Percentiles rank a stretch among this genome's conserved stretches.
These are phyloP conservation scores for Drosophila robusta DNA, from an alignment of 2,888 invertebrate genomes.

Conservation along the genomic window DNA sequence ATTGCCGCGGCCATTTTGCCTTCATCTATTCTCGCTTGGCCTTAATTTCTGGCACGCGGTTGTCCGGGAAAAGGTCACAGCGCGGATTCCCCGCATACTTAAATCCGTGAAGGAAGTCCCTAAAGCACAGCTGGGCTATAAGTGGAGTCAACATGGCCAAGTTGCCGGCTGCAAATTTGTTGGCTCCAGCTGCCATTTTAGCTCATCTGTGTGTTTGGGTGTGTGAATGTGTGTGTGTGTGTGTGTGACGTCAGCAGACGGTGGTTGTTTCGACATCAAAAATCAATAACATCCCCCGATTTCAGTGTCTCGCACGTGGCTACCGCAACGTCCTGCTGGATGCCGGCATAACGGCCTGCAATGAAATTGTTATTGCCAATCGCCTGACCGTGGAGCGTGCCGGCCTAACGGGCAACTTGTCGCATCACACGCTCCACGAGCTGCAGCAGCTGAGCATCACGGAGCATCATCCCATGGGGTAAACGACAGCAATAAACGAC, in stretches of 20 bases:
- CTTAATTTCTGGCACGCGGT: too few relatives aligned
- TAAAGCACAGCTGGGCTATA: too few relatives aligned
- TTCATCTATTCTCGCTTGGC: too few relatives aligned
- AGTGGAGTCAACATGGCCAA: too few relatives aligned
- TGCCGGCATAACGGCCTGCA: constrained; percentile 83
- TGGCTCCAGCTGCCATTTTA: too few relatives aligned
- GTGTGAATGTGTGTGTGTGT: constrained; percentile 18
- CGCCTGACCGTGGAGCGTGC: constrained; percentile 82
- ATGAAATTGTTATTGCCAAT: constrained; percentile 83
- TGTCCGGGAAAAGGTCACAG: too few relatives aligned
- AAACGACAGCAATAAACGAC: neutral
- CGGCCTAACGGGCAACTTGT: constrained; percentile 74
- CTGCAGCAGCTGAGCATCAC: constrained; percentile 84
- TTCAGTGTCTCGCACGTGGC: constrained; percentile 82
- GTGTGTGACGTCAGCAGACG: constrained; percentile 43
- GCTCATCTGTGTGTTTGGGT: neutral
- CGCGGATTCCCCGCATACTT: too few relatives aligned
- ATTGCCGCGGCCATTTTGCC: too few relatives aligned
- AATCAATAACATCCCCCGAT: constrained; percentile 66
- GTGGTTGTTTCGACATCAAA: constrained; percentile 50
- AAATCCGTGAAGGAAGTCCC: too few relatives aligned
- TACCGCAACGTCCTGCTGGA: constrained; percentile 84
- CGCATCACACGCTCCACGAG: constrained; percentile 75
- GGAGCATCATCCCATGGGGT: constrained; percentile 85
- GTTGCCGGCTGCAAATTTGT: neutral